Conservation (phyloP, 37 sponge, comb jelly and placozoan species). For the Hormiphora californensis region DNA sequence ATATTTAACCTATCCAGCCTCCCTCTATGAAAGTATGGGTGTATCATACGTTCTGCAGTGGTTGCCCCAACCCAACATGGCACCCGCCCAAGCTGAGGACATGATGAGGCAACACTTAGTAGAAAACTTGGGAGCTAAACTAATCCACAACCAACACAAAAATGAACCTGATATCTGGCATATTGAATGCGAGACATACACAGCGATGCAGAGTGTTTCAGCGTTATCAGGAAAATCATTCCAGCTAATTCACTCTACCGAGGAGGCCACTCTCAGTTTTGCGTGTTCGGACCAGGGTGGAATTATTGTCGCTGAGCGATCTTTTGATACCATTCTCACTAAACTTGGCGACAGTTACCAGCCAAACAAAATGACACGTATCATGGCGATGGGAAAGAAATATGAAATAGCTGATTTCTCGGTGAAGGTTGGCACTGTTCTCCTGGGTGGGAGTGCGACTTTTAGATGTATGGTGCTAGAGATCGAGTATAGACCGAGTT, state of each 20-base stretch:
- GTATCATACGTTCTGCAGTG: no score
- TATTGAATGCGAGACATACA: no score
- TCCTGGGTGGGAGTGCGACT: not conserved
- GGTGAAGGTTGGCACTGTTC: constrained; percentile 26
- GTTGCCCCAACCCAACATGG: no score
- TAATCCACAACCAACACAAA: no score
- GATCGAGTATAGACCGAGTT: constrained; percentile 39
- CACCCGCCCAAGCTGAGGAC: no score
- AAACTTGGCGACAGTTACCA: constrained; percentile 15
- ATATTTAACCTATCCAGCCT: no score
- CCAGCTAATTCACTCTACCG: constrained; percentile 30
- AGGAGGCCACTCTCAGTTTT: not conserved
- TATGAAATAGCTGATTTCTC: constrained; percentile 48
- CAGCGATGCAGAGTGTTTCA: no score
- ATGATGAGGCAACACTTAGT: no score
- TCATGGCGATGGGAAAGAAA: constrained; percentile 35
- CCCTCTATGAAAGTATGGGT: no score
- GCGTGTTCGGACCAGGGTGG: not conserved
- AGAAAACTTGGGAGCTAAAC: no score
- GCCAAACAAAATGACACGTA: constrained; percentile 39
- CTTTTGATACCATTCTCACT: constrained; percentile 31
- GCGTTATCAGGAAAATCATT: constrained; percentile 28
- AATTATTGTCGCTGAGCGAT: constrained; percentile 2
- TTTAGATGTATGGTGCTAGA: constrained; percentile 32
- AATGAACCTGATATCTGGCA: no score